Base-by-base conservation (phyloP, 1,140 invertebrate genomes). In the Lordiphosa mommai region DNA sequence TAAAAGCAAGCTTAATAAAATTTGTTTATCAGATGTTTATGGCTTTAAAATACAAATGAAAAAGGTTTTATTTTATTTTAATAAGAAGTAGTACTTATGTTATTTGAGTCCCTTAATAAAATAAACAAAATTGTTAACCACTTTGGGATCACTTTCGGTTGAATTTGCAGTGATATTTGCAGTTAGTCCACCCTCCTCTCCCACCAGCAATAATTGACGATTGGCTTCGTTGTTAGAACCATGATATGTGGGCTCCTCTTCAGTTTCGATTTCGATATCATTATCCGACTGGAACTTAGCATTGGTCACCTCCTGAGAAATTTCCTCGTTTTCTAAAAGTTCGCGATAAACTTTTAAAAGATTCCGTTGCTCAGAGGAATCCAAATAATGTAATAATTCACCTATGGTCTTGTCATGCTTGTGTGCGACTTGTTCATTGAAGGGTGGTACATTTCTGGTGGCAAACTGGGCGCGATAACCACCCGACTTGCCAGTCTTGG, bases 331-430 rank as follows among this genome's bases (percentile, higher is more conserved):
- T 2, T 36, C 64, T 29, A 80, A 13, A 0, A 80, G 27, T n/a
- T 80, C 61, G 0, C 50, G 43, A 16, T 80, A 80, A 4, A 66
- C 57, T 37, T 71, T 66, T 23, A 58, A 55, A 1, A 80, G 51
- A 59, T 55, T 82, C 0, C 72, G 71, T 27, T 80, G 71, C 34
- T 80, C 76, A 32, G 57, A 60, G 10, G 33, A 58, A 6, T 80
- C 77, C 5, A 80, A 40, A 43, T 67, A 80, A 16, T 71, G 59
- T 1, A 80, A 57, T 14, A 80, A 16, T 0, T 82, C 61, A 6
- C 50, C 47, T 30, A 80, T 82, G 17, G 77, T 80, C 37, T 63
- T 76, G 14, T 80, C 76, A 8, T 80, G 76, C 1, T 73, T 73
- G 20, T 82, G 76, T 0, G 61, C 58, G 14, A 63, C 6, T 9